Evolutionary conservation across 2,797 vertebrate genomes (phyloP).

Genomic region (Gorsachius magnificus): DNA sequence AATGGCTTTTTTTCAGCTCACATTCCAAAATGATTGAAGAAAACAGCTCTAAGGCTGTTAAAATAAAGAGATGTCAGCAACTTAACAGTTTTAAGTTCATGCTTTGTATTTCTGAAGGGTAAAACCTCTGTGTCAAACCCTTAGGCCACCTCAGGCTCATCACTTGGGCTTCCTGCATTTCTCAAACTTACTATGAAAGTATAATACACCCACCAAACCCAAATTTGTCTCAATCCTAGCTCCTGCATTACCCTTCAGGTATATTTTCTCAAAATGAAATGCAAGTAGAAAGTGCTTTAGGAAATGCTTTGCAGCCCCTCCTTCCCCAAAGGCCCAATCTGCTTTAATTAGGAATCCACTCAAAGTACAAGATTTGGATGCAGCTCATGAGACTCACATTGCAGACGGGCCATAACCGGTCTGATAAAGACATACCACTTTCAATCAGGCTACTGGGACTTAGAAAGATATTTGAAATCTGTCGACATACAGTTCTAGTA

Average conservation of each 20-base stretch:
- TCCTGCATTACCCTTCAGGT: neutral
- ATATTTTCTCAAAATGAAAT: neutral
- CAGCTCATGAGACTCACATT: neutral
- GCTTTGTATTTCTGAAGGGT: neutral
- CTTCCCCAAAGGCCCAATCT: neutral
- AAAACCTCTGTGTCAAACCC: neutral
- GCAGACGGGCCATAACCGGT: neutral
- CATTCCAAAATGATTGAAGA: neutral
- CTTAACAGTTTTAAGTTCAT: neutral
- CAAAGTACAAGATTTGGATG: neutral
- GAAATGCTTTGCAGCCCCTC: neutral
- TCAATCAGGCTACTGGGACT: neutral
- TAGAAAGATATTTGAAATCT: neutral
- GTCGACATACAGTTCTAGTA: neutral
- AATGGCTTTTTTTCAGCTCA: neutral
- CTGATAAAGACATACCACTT: neutral
- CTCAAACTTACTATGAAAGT: neutral
- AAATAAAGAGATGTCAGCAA: neutral
- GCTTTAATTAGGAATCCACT: neutral
- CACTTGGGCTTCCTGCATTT: neutral
- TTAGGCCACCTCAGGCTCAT: neutral
- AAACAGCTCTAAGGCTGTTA: neutral
- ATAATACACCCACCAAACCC: neutral
- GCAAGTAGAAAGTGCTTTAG: neutral
- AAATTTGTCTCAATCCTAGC: neutral